Base-by-base conservation (phyloP, 2,113 vertebrate genomes). In the Dipodomys merriami region DNA sequence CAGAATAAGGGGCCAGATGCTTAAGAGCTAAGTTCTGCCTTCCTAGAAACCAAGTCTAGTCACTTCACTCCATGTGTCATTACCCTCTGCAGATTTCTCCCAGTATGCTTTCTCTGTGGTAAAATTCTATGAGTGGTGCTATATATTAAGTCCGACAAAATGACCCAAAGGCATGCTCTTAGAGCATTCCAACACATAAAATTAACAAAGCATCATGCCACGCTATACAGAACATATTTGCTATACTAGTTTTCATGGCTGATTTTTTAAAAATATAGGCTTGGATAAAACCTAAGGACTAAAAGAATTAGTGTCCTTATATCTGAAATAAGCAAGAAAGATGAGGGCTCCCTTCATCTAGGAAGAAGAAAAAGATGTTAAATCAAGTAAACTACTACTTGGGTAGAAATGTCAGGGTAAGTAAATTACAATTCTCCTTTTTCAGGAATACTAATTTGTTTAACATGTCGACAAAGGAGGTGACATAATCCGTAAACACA, bases 171-270 rank as follows among this genome's bases (percentile, higher is more conserved):
- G 19, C 27, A n/a, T 46, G 6, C 18, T 82, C 30, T 73, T 77
- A 11, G 23, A 20, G 27, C 20, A 77, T 5, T 10, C 16, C 9
- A 83, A 23, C 57, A 4, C 33, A n/a, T 8, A 65, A 95, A 89
- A 86, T 65, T 33, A 80, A 76, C 62, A 88, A 73, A 88, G 69
- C 27, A 46, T 72, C 68, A 30, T n/a, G 19, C 86, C 89, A 85
- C 73, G n/a, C 11, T 67, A 65, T 1, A 68, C 65, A 94, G 39
- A 73, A 49, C 0, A 18, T n/a, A 35, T 35, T 62, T 92, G 33
- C 60, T 95, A 3, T 64, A 82, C 30, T 71, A 39, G 22, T 91
- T 94, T 91, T 69, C 33, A 71, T 62, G 60, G 22, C 74, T 88
- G 64, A 23, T 83, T 73, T 57, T 44, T 15, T 57, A 87, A 44